A percentile compares a stretch with the other conserved stretches of the same genome.
These are phyloP conservation scores for Lasioglossum pauxillum DNA, from an alignment of 2,888 invertebrate genomes.

Conservation along the genomic window DNA sequence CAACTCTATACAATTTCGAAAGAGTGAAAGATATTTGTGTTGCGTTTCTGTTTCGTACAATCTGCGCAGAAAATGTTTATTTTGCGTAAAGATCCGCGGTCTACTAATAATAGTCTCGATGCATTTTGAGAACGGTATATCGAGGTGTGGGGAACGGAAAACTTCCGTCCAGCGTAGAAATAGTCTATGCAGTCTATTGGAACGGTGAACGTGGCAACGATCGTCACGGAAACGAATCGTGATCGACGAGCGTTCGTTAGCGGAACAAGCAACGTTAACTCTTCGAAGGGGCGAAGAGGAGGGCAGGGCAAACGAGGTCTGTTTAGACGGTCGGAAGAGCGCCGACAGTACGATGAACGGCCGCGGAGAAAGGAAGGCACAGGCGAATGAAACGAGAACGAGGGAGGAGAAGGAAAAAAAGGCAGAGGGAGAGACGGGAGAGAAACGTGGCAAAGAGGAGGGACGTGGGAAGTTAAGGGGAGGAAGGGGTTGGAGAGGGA, in stretches of 20 bases:
- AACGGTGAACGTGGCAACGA: not conserved
- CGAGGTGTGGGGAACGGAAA: not conserved
- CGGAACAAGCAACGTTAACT: conserved; percentile 45
- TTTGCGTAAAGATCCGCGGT: too few relatives aligned
- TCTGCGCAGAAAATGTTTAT: too few relatives aligned
- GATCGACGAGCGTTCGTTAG: conserved; percentile 54
- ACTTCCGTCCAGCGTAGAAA: not conserved
- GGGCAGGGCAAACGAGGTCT: conserved; percentile 66
- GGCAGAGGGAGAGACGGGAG: conserved; percentile 33
- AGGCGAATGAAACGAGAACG: conserved; percentile 45
- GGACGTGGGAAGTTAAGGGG: conserved; percentile 42
- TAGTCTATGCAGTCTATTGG: not conserved
- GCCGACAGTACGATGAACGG: conserved; percentile 68
- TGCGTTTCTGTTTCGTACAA: too few relatives aligned
- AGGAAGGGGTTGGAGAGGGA: conserved; percentile 33
- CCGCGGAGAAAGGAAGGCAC: conserved; percentile 48
- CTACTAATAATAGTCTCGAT: too few relatives aligned
- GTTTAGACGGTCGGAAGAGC: conserved; percentile 66
- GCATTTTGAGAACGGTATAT: too few relatives aligned
- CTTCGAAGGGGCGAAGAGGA: conserved; percentile 25
- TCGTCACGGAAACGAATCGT: conserved; percentile 24
- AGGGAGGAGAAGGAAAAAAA: conserved; percentile 39
- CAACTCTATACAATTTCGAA: too few relatives aligned
- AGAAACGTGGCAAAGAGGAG: conserved; percentile 32
- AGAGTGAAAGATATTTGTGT: too few relatives aligned